Conservation (phyloP, 2,888 invertebrate species). For the Melitaea athalia region DNA sequence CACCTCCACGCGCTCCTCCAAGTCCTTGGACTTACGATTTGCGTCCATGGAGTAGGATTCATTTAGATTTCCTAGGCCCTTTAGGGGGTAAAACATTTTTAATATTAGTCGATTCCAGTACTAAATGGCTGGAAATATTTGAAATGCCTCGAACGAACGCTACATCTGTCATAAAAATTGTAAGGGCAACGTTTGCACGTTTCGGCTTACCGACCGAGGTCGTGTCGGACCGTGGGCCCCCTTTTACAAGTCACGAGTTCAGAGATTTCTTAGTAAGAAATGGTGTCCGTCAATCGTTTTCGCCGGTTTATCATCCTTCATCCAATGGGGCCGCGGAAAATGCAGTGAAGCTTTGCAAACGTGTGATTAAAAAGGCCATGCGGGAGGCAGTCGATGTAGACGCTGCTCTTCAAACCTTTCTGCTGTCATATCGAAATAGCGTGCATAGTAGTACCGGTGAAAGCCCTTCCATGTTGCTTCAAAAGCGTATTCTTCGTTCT, state of each 20-base stretch:
- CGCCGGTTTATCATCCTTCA: slow-evolving; percentile 36
- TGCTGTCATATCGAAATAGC: background rate
- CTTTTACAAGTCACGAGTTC: slow-evolving; percentile 36
- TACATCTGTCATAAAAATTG: slow-evolving; percentile 12
- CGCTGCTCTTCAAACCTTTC: slow-evolving; percentile 18
- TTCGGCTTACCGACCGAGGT: slow-evolving; percentile 37
- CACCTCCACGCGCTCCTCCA: slow-evolving; percentile 32
- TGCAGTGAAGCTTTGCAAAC: slow-evolving; percentile 41
- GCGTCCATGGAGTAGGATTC: slow-evolving; percentile 40
- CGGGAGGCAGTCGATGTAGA: slow-evolving; percentile 24
- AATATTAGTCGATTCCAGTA: slow-evolving; percentile 10
- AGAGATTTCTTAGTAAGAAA: slow-evolving; percentile 28
- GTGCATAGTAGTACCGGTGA: background rate
- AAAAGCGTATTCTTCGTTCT: background rate
- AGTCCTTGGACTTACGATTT: slow-evolving; percentile 37
- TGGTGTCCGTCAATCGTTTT: slow-evolving; percentile 38
- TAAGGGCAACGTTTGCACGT: slow-evolving; percentile 21
- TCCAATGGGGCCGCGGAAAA: slow-evolving; percentile 43
- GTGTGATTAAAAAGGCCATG: slow-evolving; percentile 35
- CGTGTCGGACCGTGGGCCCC: slow-evolving; percentile 40
- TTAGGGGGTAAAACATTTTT: slow-evolving; percentile 29
- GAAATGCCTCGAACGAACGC: slow-evolving; percentile 31
- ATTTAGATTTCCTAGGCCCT: slow-evolving; percentile 41
- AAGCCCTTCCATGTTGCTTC: background rate
- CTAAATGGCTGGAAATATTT: slow-evolving; percentile 42